Base-by-base conservation (phyloP, 2,888 invertebrate genomes). In the Boloria selene region DNA sequence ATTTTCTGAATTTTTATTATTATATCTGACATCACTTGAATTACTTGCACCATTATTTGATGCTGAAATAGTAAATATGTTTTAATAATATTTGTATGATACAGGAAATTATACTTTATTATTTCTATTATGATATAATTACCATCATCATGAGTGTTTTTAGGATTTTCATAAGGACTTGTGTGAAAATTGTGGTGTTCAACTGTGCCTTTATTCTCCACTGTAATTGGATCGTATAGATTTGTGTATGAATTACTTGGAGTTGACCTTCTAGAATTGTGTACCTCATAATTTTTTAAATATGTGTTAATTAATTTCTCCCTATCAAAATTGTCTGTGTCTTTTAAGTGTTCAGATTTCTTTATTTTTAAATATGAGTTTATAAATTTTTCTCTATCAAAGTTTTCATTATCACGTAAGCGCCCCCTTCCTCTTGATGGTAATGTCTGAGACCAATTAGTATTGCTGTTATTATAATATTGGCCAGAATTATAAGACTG, bases 401-500 rank as follows among this genome's bases (percentile, higher is more conserved):
- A 88, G 49, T 81, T 77, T 67, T 94, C 94, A 77, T 93, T 92
- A 22, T 93, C 93, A 72, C 93, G 87, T 59, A 93, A 83, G 66
- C 94, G 88, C 14, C 94, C 94, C 73, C 95, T 90, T 38, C 95
- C 95, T 75, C 95, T 87, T 59, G 94, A 93, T 44, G 95, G 95
- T 70, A 95, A 81, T 14, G 95, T 95, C 76, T 94, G 94, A 16
- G 94, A 94, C 93, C 94, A 94, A 69, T 81, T 86, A 69, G 89
- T 80, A 61, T 86, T 81, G 61, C 85, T 88, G 56, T 87, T 79
- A 71, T 80, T 85, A 68, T 83, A 75, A 65, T 81, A 78, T 49
- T 83, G 82, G 49, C 87, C 88, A 68, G 85, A 84, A 73, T 79
- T 82, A 72, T 85, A 81, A 70, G 94, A 81, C 82, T 93, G 75